Conservation (phyloP, 2,888 invertebrate species). For the Iselma pallidipennis region DNA sequence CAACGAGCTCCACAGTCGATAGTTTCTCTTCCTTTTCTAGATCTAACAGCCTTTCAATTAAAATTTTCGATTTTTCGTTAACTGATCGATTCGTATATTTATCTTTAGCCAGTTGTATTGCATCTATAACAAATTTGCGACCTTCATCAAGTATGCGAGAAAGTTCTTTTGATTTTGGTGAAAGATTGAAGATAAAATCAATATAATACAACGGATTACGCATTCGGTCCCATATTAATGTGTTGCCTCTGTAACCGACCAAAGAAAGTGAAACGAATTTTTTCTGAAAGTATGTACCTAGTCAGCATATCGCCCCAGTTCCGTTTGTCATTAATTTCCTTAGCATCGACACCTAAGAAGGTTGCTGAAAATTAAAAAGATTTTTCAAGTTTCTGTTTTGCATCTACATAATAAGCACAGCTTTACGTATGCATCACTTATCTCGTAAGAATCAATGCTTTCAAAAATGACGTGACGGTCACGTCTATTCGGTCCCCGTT, state of each 20-base stretch:
- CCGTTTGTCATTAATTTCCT: not conserved
- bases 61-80: not conserved
- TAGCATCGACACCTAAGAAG: not conserved
- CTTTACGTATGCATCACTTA: no score
- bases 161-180: not conserved
- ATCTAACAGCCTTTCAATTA: not conserved
- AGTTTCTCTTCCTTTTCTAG: constrained; percentile 7
- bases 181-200: not conserved
- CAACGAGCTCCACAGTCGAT: constrained; percentile 17
- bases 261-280: not conserved
- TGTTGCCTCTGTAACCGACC: not conserved
- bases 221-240: not conserved
- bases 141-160: not conserved
- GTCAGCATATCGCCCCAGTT: not conserved
- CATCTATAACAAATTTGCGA: not conserved
- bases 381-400: no score
- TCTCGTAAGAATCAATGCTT: no score
- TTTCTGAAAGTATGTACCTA: not conserved
- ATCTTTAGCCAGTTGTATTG: not conserved
- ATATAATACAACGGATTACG: no score
- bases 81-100: not conserved
- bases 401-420: no score
- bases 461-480: no score
- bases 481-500: no score
- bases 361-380: not conserved